These are phyloP conservation scores for Lacerta viridis DNA, from an alignment of 2,797 vertebrate genomes.

Conservation along the genomic window DNA sequence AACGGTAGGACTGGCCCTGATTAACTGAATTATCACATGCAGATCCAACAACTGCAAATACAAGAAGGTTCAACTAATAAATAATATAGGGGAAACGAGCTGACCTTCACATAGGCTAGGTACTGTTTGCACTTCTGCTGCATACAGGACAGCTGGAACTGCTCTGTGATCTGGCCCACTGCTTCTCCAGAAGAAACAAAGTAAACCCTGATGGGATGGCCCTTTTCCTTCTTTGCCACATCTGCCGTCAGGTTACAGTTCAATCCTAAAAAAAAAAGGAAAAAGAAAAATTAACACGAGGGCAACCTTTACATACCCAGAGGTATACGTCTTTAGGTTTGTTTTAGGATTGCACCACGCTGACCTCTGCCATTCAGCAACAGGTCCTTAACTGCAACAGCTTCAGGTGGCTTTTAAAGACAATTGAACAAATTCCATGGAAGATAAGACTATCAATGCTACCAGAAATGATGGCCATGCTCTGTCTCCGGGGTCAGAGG, in stretches of 20 bases:
- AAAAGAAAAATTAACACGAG: constrained; percentile 61
- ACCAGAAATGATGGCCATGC: too few relatives aligned
- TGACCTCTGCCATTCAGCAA: background rate
- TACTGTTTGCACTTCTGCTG: constrained; percentile 87
- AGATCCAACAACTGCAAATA: background rate
- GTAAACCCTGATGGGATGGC: constrained; percentile 89
- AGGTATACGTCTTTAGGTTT: background rate
- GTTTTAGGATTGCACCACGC: background rate
- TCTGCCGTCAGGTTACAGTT: constrained; percentile 94
- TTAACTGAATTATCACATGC: background rate
- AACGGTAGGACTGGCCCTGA: too few relatives aligned
- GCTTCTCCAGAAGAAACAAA: constrained; percentile 90
- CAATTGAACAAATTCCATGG: too few relatives aligned
- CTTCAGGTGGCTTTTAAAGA: too few relatives aligned
- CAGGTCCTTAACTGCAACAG: background rate
- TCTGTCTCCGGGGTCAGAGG: too few relatives aligned
- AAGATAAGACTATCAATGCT: too few relatives aligned
- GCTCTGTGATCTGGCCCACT: constrained; percentile 85
- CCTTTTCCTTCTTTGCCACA: constrained; percentile 90
- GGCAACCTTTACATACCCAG: constrained; percentile 41
- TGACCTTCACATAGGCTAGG: constrained; percentile 92
- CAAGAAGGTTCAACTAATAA: fast-evolving
- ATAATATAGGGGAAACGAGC: constrained; percentile 58
- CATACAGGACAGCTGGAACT: constrained; percentile 84
- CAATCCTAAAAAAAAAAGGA: constrained; percentile 82